These are phyloP conservation scores for Xanthia togata DNA, from an alignment of 2,888 invertebrate genomes.

Conservation along the genomic window DNA sequence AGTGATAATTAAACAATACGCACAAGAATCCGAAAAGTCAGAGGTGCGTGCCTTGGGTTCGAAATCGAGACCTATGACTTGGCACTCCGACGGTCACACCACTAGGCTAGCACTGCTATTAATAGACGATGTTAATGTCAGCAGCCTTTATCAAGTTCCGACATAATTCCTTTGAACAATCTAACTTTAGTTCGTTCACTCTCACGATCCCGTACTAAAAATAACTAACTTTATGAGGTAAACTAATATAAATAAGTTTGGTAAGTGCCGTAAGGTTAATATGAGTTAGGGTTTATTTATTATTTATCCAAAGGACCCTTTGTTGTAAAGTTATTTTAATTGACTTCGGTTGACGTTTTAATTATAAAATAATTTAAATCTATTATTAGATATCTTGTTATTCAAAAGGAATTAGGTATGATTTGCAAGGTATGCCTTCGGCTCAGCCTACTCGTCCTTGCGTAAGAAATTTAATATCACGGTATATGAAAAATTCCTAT, in stretches of 20 bases:
- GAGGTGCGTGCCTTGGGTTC: no score
- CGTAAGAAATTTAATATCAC: no score
- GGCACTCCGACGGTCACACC: no score
- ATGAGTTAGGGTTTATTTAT: constrained; percentile 23
- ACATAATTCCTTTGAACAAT: not conserved
- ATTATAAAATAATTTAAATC: not conserved
- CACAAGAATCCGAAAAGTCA: no score
- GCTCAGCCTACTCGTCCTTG: no score
- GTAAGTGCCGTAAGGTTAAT: not conserved
- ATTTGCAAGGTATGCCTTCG: no score
- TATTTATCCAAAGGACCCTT: constrained; percentile 25
- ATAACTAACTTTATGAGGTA: constrained; percentile 26
- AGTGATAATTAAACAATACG: no score
- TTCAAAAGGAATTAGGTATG: no score
- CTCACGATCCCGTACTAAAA: constrained; percentile 10
- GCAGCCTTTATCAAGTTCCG: not conserved
- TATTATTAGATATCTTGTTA: not conserved
- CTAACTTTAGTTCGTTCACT: not conserved
- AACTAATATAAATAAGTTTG: constrained; percentile 29
- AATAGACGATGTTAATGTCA: no score
- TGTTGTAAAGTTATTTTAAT: constrained; percentile 31
- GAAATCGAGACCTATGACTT: no score
- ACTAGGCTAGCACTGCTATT: no score
- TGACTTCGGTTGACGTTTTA: constrained; percentile 15
- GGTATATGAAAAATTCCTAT: no score